These are phyloP conservation scores for Piaya cayana DNA, from an alignment of 2,113 vertebrate genomes.

Conservation along the genomic window DNA sequence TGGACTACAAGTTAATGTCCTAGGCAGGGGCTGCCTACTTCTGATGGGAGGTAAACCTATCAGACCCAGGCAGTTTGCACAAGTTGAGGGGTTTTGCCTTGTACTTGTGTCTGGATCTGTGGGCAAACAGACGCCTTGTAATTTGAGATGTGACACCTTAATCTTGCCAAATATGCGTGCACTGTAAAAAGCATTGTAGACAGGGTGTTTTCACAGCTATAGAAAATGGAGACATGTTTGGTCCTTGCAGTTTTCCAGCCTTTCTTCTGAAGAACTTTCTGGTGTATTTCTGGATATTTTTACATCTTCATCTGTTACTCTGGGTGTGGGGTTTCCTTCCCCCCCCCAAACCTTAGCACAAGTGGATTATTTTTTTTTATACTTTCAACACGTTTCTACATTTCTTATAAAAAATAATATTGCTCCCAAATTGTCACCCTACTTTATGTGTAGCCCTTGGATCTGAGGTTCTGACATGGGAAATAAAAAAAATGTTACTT, in stretches of 20 bases:
- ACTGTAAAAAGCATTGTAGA: conserved; percentile 4
- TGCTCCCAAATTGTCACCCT: neutral
- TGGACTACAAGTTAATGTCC: neutral
- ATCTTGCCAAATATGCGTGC: conserved; percentile 76
- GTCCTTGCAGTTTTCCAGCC: neutral
- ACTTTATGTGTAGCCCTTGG: neutral
- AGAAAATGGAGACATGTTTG: conserved; percentile 10
- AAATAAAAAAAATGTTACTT: neutral
- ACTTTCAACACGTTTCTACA: neutral
- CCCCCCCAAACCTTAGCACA: neutral
- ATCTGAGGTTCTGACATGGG: neutral
- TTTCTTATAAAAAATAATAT: neutral
- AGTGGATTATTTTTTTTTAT: neutral
- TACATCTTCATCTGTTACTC: neutral
- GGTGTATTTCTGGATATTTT: neutral
- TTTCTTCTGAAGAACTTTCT: neutral
- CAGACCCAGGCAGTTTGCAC: neutral
- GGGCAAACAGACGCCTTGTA: conserved; percentile 70
- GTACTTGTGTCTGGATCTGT: conserved; percentile 53
- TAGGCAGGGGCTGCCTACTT: neutral
- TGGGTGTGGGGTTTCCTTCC: neutral
- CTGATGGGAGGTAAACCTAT: neutral
- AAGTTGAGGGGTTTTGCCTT: neutral
- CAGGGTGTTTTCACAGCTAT: neutral
- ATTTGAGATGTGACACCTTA: conserved; percentile 78